A percentile compares a stretch with the other conserved stretches of the same genome.
Evolutionary conservation across 1,140 invertebrate genomes (phyloP).

Genomic region (Physella acuta): DNA sequence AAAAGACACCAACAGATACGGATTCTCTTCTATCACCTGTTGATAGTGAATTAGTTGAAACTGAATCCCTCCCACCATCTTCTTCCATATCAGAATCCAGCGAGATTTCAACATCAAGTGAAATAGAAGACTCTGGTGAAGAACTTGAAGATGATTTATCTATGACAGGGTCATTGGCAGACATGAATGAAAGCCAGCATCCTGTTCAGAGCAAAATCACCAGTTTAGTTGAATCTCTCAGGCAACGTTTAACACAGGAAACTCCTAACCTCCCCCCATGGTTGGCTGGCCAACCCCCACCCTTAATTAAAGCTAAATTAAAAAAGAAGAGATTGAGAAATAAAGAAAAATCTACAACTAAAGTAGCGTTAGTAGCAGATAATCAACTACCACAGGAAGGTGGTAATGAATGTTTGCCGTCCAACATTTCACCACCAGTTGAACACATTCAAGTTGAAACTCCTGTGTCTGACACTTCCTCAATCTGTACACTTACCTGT

Average conservation of each 20-base stretch:
- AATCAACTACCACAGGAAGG: too few species aligned
- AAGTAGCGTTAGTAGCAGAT: too few species aligned
- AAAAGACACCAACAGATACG: too few species aligned
- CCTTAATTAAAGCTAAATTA: background rate
- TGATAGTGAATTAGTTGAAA: background rate
- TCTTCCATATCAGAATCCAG: conserved; percentile 7
- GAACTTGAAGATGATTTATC: background rate
- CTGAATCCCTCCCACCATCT: conserved; percentile 4
- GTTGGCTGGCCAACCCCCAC: background rate
- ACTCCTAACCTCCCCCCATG: conserved; percentile 3
- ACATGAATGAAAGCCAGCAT: background rate
- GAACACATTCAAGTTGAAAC: too few species aligned
- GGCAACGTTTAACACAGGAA: conserved; percentile 13
- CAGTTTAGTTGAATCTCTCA: conserved; percentile 18
- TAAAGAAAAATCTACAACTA: background rate
- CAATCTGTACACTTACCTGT: too few species aligned
- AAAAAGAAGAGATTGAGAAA: background rate
- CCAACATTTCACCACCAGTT: too few species aligned
- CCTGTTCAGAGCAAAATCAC: conserved; percentile 13
- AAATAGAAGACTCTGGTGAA: background rate
- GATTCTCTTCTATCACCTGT: background rate
- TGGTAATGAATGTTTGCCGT: too few species aligned
- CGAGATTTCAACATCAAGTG: conserved; percentile 15
- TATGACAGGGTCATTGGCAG: background rate
- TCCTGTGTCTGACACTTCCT: too few species aligned